Evolutionary conservation across 2,113 vertebrate genomes (phyloP).

Genomic region (Nicator chloris): DNA sequence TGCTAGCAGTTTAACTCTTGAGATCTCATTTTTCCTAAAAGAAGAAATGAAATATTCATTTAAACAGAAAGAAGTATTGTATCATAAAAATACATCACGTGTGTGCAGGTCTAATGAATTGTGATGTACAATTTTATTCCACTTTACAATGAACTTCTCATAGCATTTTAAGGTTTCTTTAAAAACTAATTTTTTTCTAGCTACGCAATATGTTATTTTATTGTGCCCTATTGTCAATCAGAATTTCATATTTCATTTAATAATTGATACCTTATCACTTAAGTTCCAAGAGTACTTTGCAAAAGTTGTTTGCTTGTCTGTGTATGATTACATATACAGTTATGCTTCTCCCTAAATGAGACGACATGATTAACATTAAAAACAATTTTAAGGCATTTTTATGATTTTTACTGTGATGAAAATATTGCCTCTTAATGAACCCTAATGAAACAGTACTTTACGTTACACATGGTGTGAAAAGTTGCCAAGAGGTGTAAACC

Average conservation of each 20-base stretch:
- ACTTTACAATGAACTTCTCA: not conserved
- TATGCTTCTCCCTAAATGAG: not conserved
- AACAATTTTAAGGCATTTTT: conserved; percentile 39
- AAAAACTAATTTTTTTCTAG: not conserved
- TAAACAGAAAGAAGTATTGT: not conserved
- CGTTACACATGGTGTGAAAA: conserved; percentile 54
- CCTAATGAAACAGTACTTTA: conserved; percentile 57
- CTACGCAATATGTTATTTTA: conserved; percentile 1
- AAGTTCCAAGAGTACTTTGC: not conserved
- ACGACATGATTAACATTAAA: not conserved
- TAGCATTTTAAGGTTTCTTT: not conserved
- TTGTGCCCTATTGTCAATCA: not conserved
- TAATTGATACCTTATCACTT: not conserved
- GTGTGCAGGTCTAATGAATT: not conserved
- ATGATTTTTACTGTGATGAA: conserved; percentile 47
- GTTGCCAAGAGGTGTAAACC: conserved; percentile 68
- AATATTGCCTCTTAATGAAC: conserved; percentile 60
- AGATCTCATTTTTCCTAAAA: not conserved
- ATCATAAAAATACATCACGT: not conserved
- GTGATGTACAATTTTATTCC: not conserved
- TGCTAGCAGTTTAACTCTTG: not conserved
- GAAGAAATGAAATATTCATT: not conserved
- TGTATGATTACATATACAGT: not conserved
- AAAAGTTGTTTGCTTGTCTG: not conserved
- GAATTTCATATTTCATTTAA: conserved; percentile 17